Conservation (phyloP, 2,888 invertebrate species). For the Hipparchia semele region DNA sequence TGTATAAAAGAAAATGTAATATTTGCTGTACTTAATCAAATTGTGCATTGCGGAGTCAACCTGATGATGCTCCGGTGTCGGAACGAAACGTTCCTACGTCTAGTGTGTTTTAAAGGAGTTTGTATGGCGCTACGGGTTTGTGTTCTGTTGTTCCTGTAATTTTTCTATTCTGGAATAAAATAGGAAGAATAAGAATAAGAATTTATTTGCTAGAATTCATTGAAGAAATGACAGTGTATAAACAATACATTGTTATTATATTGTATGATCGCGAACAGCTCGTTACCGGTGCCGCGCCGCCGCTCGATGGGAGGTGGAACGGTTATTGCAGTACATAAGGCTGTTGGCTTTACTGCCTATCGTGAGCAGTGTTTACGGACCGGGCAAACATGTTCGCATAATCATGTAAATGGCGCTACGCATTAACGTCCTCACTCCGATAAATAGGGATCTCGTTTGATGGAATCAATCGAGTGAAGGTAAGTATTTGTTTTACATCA, state of each 20-base stretch:
- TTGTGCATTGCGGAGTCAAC: too few relatives aligned
- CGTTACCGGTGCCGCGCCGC: slow-evolving; percentile 21
- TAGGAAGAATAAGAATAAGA: too few relatives aligned
- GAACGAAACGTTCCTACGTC: too few relatives aligned
- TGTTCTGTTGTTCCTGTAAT: too few relatives aligned
- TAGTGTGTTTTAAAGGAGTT: too few relatives aligned
- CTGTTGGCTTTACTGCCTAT: slow-evolving; percentile 43
- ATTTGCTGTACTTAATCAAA: too few relatives aligned
- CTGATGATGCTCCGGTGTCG: too few relatives aligned
- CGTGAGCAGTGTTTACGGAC: slow-evolving; percentile 38
- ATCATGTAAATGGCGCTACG: slow-evolving; percentile 45
- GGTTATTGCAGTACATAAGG: slow-evolving; percentile 42
- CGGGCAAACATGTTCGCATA: slow-evolving; percentile 41
- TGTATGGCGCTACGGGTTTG: too few relatives aligned
- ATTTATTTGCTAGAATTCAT: too few relatives aligned
- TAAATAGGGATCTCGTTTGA: slow-evolving; percentile 16
- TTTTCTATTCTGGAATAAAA: too few relatives aligned
- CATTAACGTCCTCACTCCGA: slow-evolving; percentile 34
- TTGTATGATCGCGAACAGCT: background rate
- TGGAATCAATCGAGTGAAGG: slow-evolving; percentile 10
- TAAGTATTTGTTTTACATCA: background rate
- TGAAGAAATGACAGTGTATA: background rate
- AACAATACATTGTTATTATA: background rate
- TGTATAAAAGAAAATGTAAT: too few relatives aligned
- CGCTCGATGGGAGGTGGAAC: slow-evolving; percentile 31